Conservation (phyloP, 2,888 invertebrate genomes). For the Drosophila silvestris region DNA sequence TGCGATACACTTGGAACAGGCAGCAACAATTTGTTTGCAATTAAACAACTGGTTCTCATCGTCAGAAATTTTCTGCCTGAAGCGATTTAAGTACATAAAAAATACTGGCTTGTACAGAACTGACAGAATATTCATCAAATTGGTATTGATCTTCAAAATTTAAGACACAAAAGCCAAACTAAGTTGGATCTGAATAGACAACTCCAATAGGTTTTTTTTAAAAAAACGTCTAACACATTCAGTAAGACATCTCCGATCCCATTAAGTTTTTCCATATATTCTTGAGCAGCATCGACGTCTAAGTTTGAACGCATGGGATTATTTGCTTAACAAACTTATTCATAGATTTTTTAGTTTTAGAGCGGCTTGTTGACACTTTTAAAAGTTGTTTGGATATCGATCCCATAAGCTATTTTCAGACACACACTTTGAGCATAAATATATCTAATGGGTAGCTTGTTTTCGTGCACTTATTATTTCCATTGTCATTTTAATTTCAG, state of each 20-base stretch:
- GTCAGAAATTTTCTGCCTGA: neutral
- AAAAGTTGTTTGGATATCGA: slow-evolving; percentile 1
- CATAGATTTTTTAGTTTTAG: neutral
- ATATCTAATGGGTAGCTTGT: neutral
- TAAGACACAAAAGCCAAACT: neutral
- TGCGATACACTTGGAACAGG: slow-evolving; percentile 12
- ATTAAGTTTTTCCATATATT: neutral
- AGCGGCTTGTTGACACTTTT: slow-evolving; percentile 1
- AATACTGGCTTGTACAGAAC: neutral
- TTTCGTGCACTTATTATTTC: slow-evolving; percentile 29
- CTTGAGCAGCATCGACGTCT: neutral
- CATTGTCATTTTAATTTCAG: slow-evolving; percentile 39
- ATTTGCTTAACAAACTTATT: slow-evolving; percentile 22
- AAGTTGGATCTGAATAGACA: neutral
- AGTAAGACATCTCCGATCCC: neutral
- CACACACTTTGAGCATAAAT: neutral
- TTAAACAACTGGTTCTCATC: slow-evolving; percentile 8
- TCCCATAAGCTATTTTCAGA: slow-evolving; percentile 2
- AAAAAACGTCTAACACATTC: neutral
- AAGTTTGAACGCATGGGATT: neutral
- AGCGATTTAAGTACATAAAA: neutral
- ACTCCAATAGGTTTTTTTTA: neutral
- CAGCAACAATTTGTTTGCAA: slow-evolving; percentile 19
- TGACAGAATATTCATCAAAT: neutral
- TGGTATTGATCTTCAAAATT: slow-evolving; percentile 1